Base-by-base conservation (phyloP, 1,140 invertebrate species). In the Campoletis sonorensis region DNA sequence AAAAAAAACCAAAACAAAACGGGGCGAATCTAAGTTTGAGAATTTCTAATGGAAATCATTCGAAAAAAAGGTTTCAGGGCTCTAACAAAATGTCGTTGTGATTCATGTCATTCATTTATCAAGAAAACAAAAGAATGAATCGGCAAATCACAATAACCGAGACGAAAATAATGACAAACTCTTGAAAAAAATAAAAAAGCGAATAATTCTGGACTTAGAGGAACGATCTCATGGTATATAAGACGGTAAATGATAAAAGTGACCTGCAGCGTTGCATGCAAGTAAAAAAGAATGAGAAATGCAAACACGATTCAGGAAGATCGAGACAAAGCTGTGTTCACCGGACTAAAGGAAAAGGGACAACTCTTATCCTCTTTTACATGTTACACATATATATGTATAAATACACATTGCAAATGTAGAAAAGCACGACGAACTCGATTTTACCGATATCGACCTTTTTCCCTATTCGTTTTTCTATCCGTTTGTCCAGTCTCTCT, bases 381-480 rank as follows among this genome's bases (percentile, higher is more conserved):
- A 13, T 72, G 79, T 81, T 81, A 75, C 68, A 70, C 80, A 58
- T 83, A n/a, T 73, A 70, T 58, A 81, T 79, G 58, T 45, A 67
- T 79, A 30, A 54, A 82, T 72, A 51, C 26, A 71, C 71, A 73
- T 79, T 78, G 79, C 81, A 84, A 58, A 45, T 45, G 40, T 79
- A 78, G 85, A 79, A 67, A 67, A 82, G 84, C 84, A 70, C 71
- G 82, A 82, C 84, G 84, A 87, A 87, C 88, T 89, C 88, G 88
- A 90, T 90, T 91, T 91, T 90, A 88, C 88, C 90, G 88, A 91
- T 90, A 90, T 89, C 88, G 85, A 88, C 87, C 83, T 84, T 88
- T 89, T 87, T 86, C 87, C 72, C 80, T 79, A 79, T 82, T 81
- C 79, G 72, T 78, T 82, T 79, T 73, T 81, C 79, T 82, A 79